Base-by-base conservation (phyloP, 92 coral and sea anemone species). In the Bergia puertoricense region DNA sequence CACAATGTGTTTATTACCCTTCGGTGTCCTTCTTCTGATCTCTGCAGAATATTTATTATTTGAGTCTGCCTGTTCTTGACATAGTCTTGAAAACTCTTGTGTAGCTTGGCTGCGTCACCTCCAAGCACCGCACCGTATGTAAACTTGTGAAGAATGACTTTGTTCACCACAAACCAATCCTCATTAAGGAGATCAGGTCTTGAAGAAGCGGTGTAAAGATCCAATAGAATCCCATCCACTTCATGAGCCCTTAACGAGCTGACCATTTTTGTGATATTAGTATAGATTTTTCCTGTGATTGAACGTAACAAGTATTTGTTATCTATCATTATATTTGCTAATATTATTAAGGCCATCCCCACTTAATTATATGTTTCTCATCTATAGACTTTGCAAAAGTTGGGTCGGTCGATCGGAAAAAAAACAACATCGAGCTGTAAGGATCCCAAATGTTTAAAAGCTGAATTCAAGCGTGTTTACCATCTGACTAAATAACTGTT, bases 221-320 rank as follows among this genome's bases (percentile, higher is more conserved):
- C 98, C 2, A 94, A 93, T 16, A 94, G 85, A 51, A 93, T 93
- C 14, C 98, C 98, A 41, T 94, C 95, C 44, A 91, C 93, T 2
- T 85, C 86, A 43, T 88, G 94, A 1, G 62, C 11, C 73, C 81
- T 82, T n/a, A 94, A 86, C 15, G 95, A 92, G 15, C 56, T 77
- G 20, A 90, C 91, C 42, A 94, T 77, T 38, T 68, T 80, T 69
- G 92, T 92, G 16, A 93, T 79, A 81, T 92, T 74, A 22, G 92
- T 67, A 80, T 86, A 94, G 2, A 90, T 88, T 50, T 80, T 86
- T 44, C 94, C 96, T 94, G 87, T 84, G 22, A 13, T 14, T 23
- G 20, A 10, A 20, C 4, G 22, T 15, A 76, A 76, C 16, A 41
- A 10, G 8, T 8, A 10, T 42, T 76, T 62, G 69, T 62, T 3